Evolutionary conservation across 2,113 vertebrate species (phyloP).

Genomic region (Psephotus haematonotus): DNA sequence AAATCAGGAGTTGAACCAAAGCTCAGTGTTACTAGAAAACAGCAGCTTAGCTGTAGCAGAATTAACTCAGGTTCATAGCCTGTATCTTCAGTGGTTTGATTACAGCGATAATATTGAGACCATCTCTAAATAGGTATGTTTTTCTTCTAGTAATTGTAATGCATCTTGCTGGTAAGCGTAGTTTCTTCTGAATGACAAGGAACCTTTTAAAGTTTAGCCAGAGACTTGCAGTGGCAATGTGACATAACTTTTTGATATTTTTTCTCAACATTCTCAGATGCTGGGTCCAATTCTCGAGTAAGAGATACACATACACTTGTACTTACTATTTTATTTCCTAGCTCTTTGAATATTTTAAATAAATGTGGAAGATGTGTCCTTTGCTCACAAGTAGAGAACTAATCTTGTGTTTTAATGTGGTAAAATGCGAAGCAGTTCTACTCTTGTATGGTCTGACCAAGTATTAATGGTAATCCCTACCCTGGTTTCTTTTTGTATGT

Average conservation of each 20-base stretch:
- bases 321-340: background rate
- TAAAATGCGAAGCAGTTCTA: background rate
- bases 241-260: background rate
- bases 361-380: background rate
- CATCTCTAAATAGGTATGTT: rapidly evolving
- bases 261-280: background rate
- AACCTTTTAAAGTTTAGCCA: background rate
- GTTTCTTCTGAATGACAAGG: background rate
- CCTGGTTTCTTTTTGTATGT: background rate
- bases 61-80: no score
- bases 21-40: background rate
- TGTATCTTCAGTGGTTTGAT: background rate
- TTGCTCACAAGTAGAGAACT: background rate
- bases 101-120: background rate
- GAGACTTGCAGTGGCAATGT: background rate
- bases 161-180: background rate
- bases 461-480: background rate
- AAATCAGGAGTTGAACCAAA: background rate
- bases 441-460: background rate
- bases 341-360: background rate
- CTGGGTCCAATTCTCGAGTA: background rate
- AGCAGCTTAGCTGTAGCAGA: background rate
- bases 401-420: background rate
- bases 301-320: background rate
- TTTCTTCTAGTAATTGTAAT: background rate